Percentiles rank a stretch among this genome's conserved stretches.
Conservation (phyloP, 2,797 vertebrate genomes). For the Xyrichtys novacula region DNA sequence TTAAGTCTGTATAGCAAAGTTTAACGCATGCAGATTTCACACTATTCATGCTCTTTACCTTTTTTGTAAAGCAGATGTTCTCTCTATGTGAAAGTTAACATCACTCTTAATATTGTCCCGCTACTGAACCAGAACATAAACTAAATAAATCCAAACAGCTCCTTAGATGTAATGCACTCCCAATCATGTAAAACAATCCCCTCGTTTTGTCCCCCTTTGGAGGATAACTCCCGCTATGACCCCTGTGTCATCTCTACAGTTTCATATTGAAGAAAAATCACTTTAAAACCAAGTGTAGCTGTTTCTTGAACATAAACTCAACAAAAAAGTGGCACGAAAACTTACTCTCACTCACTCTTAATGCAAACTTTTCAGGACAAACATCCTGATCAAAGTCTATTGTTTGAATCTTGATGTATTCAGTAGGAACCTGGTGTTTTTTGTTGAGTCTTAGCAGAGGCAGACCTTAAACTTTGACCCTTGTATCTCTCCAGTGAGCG, state of each 20-base stretch:
- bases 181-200: neutral
- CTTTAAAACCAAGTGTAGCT: conserved; percentile 2
- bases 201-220: conserved; percentile 13
- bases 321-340: neutral
- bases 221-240: neutral
- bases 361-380: neutral
- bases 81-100: neutral
- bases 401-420: neutral
- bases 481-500: conserved; percentile 17
- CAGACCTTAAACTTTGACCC: conserved; percentile 56
- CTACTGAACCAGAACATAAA: conserved; percentile 3
- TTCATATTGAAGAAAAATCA: neutral
- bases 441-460: conserved; percentile 16
- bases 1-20: conserved; percentile 1
- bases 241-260: neutral
- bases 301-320: neutral
- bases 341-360: neutral
- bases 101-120: neutral
- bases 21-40: neutral
- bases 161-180: neutral
- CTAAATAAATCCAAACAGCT: neutral
- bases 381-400: neutral
- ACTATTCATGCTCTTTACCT: too few relatives aligned
- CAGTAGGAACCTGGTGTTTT: neutral
- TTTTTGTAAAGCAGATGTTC: neutral